Conservation (phyloP, 1,140 invertebrate species). For the Formica exsecta region DNA sequence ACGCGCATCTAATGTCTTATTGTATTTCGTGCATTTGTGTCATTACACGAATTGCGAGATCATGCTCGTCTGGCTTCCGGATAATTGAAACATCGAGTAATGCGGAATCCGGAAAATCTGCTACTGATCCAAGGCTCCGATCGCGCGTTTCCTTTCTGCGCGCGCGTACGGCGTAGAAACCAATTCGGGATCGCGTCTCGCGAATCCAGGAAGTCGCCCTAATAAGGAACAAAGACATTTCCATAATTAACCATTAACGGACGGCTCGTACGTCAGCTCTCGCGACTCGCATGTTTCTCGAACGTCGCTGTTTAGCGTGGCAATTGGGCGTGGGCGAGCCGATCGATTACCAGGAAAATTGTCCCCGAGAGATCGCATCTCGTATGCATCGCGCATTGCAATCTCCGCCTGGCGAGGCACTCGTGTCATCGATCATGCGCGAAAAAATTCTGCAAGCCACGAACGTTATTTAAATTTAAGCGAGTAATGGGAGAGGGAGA, state of each 20-base stretch:
- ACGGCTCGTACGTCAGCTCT: conserved; percentile 31
- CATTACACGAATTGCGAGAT: conserved; percentile 1
- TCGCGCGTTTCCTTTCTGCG: conserved; percentile 18
- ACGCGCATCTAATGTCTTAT: background rate
- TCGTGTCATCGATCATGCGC: conserved; percentile 18
- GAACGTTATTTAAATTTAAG: conserved; percentile 31
- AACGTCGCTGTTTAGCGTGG: conserved; percentile 7
- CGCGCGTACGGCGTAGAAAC: conserved; percentile 33
- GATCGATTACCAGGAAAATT: conserved; percentile 71
- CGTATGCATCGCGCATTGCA: background rate
- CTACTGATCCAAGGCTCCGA: background rate
- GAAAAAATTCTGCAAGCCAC: conserved; percentile 24
- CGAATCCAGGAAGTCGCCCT: conserved; percentile 66
- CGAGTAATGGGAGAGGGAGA: background rate
- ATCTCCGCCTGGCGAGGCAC: background rate
- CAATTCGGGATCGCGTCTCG: conserved; percentile 34
- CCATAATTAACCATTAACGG: conserved; percentile 72
- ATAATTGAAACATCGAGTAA: conserved; percentile 26
- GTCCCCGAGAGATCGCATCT: conserved; percentile 24
- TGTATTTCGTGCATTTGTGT: background rate
- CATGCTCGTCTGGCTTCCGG: background rate
- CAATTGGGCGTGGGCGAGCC: conserved; percentile 46
- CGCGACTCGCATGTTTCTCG: conserved; percentile 41
- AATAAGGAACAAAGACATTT: conserved; percentile 77
- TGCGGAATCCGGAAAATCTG: conserved; percentile 34